Base-by-base conservation (phyloP, 2,113 vertebrate species). In the Oryzias woworae region DNA sequence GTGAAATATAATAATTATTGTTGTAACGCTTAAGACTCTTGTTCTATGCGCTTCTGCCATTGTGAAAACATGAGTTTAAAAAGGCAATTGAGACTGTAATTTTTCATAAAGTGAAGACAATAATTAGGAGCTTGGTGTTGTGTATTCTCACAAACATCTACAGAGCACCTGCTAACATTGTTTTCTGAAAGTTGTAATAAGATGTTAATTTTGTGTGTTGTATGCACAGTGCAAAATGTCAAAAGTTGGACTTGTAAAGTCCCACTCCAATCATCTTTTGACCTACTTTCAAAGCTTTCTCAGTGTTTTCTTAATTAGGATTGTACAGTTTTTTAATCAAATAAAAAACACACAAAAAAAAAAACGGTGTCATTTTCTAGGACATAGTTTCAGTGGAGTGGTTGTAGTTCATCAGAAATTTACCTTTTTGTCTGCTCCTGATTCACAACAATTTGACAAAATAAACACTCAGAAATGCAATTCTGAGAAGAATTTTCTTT, bases 51-150 rank as follows among this genome's bases (percentile, higher is more conserved):
- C 0, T 46, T 5, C 5, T 36, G 31, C 31, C 36, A 44, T 17
- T 69, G 41, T 54, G 49, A 58, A 58, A 15, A n/a, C 13, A 44
- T 53, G 22, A 42, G 12, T 8, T 18, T 26, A 43, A 54, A 26
- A 67, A 31, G n/a, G 28, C 15, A 2, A 31, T 8, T 1, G 7
- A 68, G 22, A 48, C 8, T 14, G 41, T 20, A 1, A 1, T 17
- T 22, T 55, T 65, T 22, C 28, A 44, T 46, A 17, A 36, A 7
- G 15, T 45, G 47, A 58, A 58, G 46, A 14, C 41, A 28, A n/a
- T n/a, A 28, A 64, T 41, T 31, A n/a, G 61, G 26, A 20, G 44
- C 45, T 31, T 28, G 62, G 28, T 26, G 43, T 10, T 16, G 18
- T 44, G 10, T 43, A 12, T 63, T 7, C 47, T 6, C 28, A 22